Evolutionary conservation across 2,113 vertebrate species (phyloP).

Genomic region (Brienomyrus longianalis): DNA sequence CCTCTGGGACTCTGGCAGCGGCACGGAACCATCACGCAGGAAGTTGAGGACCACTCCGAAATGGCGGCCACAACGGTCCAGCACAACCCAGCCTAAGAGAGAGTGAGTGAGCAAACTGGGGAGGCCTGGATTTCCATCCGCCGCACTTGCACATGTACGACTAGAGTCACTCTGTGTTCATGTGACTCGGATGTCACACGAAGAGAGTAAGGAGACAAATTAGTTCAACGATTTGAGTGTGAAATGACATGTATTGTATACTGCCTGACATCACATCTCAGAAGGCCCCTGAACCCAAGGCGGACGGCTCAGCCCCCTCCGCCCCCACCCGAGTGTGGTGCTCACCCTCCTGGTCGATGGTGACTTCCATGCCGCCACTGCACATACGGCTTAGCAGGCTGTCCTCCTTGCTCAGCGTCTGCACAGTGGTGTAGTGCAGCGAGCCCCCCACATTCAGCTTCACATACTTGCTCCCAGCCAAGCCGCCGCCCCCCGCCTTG

Average conservation of each 20-base stretch:
- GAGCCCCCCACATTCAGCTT: slow-evolving; percentile 80
- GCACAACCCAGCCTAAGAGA: slow-evolving; percentile 72
- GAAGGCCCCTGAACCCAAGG: neutral
- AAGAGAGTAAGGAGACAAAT: neutral
- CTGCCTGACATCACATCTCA: neutral
- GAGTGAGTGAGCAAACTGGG: neutral
- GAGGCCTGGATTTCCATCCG: neutral
- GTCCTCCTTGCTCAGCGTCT: slow-evolving; percentile 78
- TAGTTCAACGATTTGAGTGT: neutral
- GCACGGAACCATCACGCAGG: slow-evolving; percentile 74
- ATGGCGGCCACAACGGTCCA: slow-evolving; percentile 76
- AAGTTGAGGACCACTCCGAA: slow-evolving; percentile 79
- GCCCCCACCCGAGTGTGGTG: neutral
- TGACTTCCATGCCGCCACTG: slow-evolving; percentile 67
- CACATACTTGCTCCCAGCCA: slow-evolving; percentile 76
- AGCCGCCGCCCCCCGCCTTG: slow-evolving; percentile 48
- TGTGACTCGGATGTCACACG: neutral
- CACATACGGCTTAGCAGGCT: slow-evolving; percentile 73
- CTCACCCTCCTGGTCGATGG: slow-evolving; percentile 73
- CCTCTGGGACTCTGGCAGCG: slow-evolving; percentile 69
- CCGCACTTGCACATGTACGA: neutral
- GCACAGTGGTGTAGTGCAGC: slow-evolving; percentile 78
- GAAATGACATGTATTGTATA: neutral
- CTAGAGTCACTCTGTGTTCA: neutral
- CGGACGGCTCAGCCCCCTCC: neutral